Percentiles rank a stretch among this genome's conserved stretches.
phyloP scores from a whole-genome alignment of 2,113 vertebrate species.

The Odobenus rosmarus region DNA sequence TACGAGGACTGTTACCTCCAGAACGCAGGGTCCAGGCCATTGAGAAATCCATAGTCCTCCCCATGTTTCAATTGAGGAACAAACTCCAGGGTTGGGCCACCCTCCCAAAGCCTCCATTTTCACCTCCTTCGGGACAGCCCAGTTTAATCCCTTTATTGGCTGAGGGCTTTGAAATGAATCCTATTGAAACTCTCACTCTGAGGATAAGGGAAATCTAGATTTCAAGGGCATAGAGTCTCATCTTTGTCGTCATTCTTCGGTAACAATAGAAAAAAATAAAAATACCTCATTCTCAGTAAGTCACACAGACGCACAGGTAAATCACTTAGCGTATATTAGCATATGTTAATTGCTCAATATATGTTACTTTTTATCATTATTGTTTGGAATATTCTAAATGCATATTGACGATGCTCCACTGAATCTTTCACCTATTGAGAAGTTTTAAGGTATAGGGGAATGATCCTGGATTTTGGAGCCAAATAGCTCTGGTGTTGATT shows the following conservation, averaged over 20 bases:
- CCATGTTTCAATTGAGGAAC: background rate
- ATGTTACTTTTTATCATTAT: background rate
- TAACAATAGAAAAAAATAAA: background rate
- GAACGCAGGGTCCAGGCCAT: background rate
- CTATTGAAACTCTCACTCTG: background rate
- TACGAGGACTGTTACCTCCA: background rate
- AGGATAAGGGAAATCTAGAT: background rate
- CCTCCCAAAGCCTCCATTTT: background rate
- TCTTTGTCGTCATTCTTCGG: background rate
- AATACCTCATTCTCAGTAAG: slow-evolving; percentile 1
- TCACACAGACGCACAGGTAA: background rate
- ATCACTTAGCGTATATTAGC: background rate
- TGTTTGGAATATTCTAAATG: background rate
- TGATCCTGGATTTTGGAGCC: background rate
- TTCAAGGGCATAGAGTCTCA: background rate
- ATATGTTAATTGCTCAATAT: background rate
- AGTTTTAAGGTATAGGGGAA: background rate
- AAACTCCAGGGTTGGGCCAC: background rate
- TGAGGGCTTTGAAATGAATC: background rate
- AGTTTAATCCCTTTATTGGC: background rate
- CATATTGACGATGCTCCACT: background rate
- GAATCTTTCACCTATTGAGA: background rate
- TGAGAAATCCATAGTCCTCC: background rate
- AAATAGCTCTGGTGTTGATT: background rate
- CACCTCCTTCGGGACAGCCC: background rate